phyloP scores from a whole-genome alignment of 2,113 vertebrate genomes.

The Xenotilapia leptura region DNA sequence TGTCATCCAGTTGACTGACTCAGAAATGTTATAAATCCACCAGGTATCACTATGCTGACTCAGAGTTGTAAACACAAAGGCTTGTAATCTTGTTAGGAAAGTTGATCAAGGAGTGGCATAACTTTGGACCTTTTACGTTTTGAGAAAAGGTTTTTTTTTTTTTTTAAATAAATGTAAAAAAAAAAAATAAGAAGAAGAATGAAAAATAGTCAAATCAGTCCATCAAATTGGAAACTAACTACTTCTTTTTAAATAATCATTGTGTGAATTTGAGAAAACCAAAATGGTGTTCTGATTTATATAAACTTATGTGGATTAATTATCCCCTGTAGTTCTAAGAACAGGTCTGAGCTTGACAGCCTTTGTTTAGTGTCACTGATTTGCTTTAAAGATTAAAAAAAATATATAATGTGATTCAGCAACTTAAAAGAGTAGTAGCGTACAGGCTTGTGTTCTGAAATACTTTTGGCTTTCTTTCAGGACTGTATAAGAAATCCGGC shows the following conservation, averaged over 20 bases:
- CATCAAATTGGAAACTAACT: neutral
- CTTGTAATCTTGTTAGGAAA: neutral
- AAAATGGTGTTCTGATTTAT: neutral
- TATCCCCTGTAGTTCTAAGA: neutral
- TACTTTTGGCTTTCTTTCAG: conserved; percentile 64
- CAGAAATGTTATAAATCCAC: neutral
- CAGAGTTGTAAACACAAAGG: neutral
- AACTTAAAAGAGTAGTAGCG: neutral
- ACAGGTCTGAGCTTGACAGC: neutral
- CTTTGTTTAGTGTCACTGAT: neutral
- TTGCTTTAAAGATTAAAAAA: neutral
- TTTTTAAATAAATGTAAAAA: rapidly evolving
- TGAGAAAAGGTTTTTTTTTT: neutral
- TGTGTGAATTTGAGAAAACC: neutral
- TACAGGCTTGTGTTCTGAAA: neutral
- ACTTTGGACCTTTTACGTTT: neutral
- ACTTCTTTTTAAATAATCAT: neutral
- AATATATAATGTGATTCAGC: neutral
- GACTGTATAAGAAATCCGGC: conserved; percentile 97
- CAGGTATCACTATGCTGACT: neutral
- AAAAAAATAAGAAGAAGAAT: rapidly evolving
- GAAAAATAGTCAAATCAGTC: neutral
- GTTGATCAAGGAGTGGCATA: neutral
- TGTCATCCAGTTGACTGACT: conserved; percentile 10
- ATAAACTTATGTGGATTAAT: neutral